Conservation (phyloP, 2,888 invertebrate genomes). For the Clistopyga incitator region DNA sequence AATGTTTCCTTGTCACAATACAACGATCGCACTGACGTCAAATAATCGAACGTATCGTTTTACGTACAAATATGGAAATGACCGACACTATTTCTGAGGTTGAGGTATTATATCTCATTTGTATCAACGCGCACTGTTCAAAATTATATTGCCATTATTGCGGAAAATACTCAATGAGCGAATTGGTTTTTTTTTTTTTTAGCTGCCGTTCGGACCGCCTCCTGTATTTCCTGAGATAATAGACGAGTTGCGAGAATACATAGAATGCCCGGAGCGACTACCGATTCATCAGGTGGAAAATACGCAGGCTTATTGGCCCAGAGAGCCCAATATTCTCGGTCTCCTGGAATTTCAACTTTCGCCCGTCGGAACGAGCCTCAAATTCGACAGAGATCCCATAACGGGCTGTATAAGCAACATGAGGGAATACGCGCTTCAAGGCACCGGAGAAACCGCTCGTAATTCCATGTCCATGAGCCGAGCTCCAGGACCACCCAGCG, state of each 20-base stretch:
- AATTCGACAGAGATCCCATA: constrained; percentile 89
- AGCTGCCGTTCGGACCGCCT: constrained; percentile 85
- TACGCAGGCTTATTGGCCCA: constrained; percentile 89
- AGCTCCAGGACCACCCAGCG: constrained; percentile 90
- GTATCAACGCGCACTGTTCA: not conserved
- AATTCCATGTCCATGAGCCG: constrained; percentile 93
- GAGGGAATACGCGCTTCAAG: constrained; percentile 86
- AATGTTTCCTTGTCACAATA: not conserved
- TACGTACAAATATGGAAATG: constrained; percentile 52
- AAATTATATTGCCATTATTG: not conserved
- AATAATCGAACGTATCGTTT: not conserved
- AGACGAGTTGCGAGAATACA: constrained; percentile 88
- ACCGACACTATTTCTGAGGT: constrained; percentile 41
- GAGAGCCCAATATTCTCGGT: constrained; percentile 85
- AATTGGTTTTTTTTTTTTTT: constrained; percentile 50
- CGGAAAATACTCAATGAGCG: not conserved
- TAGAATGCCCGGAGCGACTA: constrained; percentile 89
- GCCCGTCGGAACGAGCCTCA: constrained; percentile 85
- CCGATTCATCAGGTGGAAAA: constrained; percentile 90
- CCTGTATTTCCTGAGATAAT: constrained; percentile 89
- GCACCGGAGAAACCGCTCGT: constrained; percentile 88
- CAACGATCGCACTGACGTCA: not conserved
- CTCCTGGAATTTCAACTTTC: constrained; percentile 85
- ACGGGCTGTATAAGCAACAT: constrained; percentile 92
- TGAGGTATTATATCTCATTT: constrained; percentile 57